A percentile compares a stretch with the other conserved stretches of the same genome.
Conservation (phyloP, 2,888 invertebrate genomes). For the Heliconius aoede region DNA sequence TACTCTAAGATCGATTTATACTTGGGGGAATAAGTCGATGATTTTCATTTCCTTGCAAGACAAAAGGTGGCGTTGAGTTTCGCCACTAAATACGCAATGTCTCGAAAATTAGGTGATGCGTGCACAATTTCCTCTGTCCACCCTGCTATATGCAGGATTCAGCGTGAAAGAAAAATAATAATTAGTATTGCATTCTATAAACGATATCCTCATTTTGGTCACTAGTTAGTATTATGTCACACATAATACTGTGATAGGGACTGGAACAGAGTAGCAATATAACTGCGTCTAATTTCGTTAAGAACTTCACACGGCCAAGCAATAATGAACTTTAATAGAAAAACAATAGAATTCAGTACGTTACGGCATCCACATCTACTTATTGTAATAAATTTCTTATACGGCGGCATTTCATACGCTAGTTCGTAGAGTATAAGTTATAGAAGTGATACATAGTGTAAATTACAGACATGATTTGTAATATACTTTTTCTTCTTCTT, state of each 20-base stretch:
- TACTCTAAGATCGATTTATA: not conserved
- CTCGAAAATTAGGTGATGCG: not conserved
- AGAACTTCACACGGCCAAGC: slow-evolving; percentile 17
- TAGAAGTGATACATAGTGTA: slow-evolving; percentile 14
- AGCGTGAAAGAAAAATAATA: not conserved
- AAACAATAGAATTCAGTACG: slow-evolving; percentile 30
- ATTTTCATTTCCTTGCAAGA: not conserved
- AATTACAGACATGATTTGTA: no score
- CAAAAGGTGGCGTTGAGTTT: no score
- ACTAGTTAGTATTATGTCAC: slow-evolving; percentile 8
- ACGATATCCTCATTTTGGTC: not conserved
- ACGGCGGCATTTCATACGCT: slow-evolving; percentile 46
- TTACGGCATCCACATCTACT: slow-evolving; percentile 23
- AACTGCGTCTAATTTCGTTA: slow-evolving; percentile 33
- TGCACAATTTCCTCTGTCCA: not conserved
- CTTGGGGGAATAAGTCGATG: not conserved
- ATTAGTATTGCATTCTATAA: not conserved
- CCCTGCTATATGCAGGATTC: not conserved
- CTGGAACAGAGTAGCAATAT: slow-evolving; percentile 35
- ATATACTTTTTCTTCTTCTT: no score
- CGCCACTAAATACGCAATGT: not conserved
- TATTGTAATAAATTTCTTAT: slow-evolving; percentile 48
- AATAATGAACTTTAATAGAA: slow-evolving; percentile 24
- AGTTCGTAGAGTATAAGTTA: slow-evolving; percentile 38
- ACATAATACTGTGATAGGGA: slow-evolving; percentile 23